Evolutionary conservation across 2,113 vertebrate genomes (phyloP).

Genomic region (Tamias sibiricus): DNA sequence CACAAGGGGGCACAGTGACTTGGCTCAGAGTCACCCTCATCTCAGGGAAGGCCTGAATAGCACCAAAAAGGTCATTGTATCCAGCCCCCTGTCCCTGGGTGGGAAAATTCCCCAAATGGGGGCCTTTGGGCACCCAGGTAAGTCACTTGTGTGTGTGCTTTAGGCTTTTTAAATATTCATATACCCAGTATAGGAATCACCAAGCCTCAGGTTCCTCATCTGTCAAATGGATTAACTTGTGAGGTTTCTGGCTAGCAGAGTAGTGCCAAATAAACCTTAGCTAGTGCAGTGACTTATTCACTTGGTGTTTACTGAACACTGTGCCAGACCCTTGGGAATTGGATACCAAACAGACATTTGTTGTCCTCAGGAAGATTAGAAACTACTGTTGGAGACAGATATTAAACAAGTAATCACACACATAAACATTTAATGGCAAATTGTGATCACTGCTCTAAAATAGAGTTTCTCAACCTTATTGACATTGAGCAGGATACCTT

Average conservation of each 20-base stretch:
- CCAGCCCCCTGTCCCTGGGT: background rate
- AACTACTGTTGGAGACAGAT: background rate
- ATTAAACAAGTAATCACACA: background rate
- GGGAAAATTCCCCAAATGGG: background rate
- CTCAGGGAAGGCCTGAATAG: background rate
- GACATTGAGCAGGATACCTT: too few species aligned
- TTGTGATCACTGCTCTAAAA: background rate
- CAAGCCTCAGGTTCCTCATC: background rate
- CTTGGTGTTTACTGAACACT: background rate
- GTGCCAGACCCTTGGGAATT: background rate
- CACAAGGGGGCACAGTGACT: slow-evolving; percentile 58
- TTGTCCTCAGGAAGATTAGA: background rate
- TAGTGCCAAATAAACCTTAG: background rate
- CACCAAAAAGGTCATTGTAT: background rate
- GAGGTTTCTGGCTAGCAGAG: background rate
- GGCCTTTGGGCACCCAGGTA: background rate
- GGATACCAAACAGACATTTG: background rate
- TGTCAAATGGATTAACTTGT: background rate
- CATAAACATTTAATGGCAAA: background rate
- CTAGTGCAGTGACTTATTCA: background rate
- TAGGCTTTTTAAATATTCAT: background rate
- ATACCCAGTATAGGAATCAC: background rate
- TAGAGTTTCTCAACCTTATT: background rate
- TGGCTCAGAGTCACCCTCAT: background rate
- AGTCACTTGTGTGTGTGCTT: background rate